These are phyloP conservation scores for Dynastes hyllus DNA, from an alignment of 2,888 invertebrate genomes.

Conservation along the genomic window DNA sequence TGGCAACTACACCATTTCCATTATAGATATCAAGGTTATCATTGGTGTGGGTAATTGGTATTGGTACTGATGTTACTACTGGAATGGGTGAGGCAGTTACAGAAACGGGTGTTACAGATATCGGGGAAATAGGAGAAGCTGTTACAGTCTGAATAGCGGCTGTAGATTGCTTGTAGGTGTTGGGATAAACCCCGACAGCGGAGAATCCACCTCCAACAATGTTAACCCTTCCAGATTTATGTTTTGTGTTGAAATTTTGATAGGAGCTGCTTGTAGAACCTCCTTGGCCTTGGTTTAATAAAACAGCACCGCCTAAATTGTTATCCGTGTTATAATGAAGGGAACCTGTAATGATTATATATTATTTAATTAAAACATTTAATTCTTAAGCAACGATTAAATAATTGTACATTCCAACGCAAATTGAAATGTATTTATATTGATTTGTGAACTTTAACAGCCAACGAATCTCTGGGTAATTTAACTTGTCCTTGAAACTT, in stretches of 20 bases:
- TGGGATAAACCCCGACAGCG: conserved; percentile 59
- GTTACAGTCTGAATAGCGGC: conserved; percentile 52
- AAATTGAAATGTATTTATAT: no score
- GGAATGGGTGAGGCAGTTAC: conserved; percentile 56
- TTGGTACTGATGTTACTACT: conserved; percentile 63
- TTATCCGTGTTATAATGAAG: conserved; percentile 1
- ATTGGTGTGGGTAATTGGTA: conserved; percentile 60
- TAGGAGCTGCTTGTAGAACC: conserved; percentile 20
- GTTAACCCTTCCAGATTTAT: conserved; percentile 59
- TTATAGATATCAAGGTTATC: conserved; percentile 61
- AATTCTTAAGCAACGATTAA: no score
- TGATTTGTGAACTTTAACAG: no score
- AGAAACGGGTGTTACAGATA: conserved; percentile 55
- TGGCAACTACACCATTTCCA: conserved; percentile 66
- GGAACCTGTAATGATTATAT: conserved; percentile 3
- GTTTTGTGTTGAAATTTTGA: conserved; percentile 31
- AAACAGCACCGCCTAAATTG: neutral
- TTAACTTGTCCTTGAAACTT: no score
- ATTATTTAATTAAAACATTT: no score
- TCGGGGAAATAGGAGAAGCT: conserved; percentile 55
- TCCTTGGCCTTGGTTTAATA: neutral
- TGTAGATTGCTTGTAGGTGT: conserved; percentile 29
- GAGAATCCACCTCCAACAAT: conserved; percentile 66
- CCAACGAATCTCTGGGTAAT: no score
- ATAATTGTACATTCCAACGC: no score